phyloP scores from a whole-genome alignment of 2,888 invertebrate species.

The Diloba caeruleocephala region DNA sequence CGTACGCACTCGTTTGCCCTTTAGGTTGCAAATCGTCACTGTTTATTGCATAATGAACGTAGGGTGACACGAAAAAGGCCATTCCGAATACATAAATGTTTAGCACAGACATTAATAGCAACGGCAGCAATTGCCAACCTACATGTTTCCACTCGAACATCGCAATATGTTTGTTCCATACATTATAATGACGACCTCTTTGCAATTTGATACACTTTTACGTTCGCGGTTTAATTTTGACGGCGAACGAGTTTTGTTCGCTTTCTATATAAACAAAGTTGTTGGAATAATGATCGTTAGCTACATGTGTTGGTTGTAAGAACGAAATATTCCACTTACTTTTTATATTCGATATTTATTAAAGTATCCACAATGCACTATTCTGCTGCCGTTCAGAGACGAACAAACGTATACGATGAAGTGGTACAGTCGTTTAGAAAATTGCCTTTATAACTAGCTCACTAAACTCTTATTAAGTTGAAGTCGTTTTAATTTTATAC shows the following conservation, averaged over 20 bases:
- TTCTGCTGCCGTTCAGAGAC: slow-evolving; percentile 53
- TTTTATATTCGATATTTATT: slow-evolving; percentile 45
- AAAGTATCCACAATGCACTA: slow-evolving; percentile 50
- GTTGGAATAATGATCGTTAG: slow-evolving; percentile 47
- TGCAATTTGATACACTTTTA: slow-evolving; percentile 82
- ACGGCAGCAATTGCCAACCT: slow-evolving; percentile 56
- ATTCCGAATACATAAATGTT: slow-evolving; percentile 59
- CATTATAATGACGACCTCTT: slow-evolving; percentile 62
- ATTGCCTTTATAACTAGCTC: slow-evolving; percentile 55
- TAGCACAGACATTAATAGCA: slow-evolving; percentile 53
- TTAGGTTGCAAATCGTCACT: slow-evolving; percentile 78
- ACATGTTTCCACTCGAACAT: slow-evolving; percentile 58
- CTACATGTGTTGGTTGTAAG: slow-evolving; percentile 37
- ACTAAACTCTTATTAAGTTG: slow-evolving; percentile 65
- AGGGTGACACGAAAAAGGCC: slow-evolving; percentile 65
- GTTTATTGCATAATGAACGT: slow-evolving; percentile 78
- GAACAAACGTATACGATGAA: slow-evolving; percentile 46
- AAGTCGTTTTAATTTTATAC: slow-evolving; percentile 76
- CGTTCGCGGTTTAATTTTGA: slow-evolving; percentile 63
- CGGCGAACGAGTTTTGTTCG: slow-evolving; percentile 64
- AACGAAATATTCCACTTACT: slow-evolving; percentile 39
- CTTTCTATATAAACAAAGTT: slow-evolving; percentile 56
- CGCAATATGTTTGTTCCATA: slow-evolving; percentile 50
- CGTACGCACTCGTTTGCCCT: slow-evolving; percentile 73
- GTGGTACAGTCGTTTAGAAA: slow-evolving; percentile 53